Base-by-base conservation (phyloP, 1,140 invertebrate genomes). In the Drosophila orena region DNA sequence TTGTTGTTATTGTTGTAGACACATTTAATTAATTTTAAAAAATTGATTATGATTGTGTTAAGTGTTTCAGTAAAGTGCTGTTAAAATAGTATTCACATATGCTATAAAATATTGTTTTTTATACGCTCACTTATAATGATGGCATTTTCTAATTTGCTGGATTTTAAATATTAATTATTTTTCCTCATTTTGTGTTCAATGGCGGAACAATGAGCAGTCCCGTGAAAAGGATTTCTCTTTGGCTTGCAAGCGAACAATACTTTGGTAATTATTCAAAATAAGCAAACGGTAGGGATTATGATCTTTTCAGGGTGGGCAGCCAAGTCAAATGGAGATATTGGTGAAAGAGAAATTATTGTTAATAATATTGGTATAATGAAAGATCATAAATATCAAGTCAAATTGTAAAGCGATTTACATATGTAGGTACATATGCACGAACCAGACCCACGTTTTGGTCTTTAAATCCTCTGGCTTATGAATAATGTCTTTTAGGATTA, bases 301-400 rank as follows among this genome's bases (percentile, higher is more conserved):
- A 14, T 65, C 59, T 68, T 68, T 68, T 68, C 64, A 65, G 46
- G 42, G 35, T n/a, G n/a, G 17, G 20, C 44, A 52, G 2, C 37
- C 64, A 60, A 66, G 64, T 66, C 64, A 66, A 66, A 47, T 66
- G 44, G n/a, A 40, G 64, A 50, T 52, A 50, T 40, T 42, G 64
- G 64, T 64, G 64, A 64, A 66, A 27, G 64, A 37, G 34, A 68
- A 62, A 64, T 68, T 68, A 68, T 68, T 68, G 64, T 68, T 64
- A 68, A 64, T 64, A 68, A 64, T 68, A 68, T 68, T 50, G 44
- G 42, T 68, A 27, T 64, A 68, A 64, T 50, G 62, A 42, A 50
- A 64, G 59, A 68, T 43, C 58, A 64, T 50, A 64, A 68, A 64
- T 64, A 66, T 66, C 58, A 52, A 68, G 64, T 68, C 64, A 68